Conservation (phyloP, 2,888 invertebrate genomes). For the Bembecia ichneumoniformis region DNA sequence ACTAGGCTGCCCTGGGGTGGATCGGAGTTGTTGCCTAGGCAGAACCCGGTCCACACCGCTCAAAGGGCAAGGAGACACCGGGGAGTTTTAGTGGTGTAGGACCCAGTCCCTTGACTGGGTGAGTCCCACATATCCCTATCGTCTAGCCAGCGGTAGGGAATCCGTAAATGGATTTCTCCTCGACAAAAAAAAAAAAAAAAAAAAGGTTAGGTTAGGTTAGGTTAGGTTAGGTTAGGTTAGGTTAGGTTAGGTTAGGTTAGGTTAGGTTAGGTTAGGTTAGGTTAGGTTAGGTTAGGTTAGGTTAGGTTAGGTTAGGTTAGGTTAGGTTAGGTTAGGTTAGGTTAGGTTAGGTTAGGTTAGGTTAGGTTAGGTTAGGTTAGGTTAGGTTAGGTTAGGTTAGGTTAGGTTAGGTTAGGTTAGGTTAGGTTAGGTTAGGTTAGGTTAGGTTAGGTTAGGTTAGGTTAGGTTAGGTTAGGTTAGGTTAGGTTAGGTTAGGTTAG, state of each 20-base stretch:
- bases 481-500: slow-evolving; percentile 9
- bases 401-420: slow-evolving; percentile 2
- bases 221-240: slow-evolving; percentile 6
- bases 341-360: slow-evolving; percentile 2
- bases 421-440: slow-evolving; percentile 2
- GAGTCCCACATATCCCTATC: no score
- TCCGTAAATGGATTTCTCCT: no score
- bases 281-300: slow-evolving; percentile 2
- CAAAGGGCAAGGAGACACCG: no score
- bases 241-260: slow-evolving; percentile 8
- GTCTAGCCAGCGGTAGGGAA: no score
- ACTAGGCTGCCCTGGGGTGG: no score
- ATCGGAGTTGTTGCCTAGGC: no score
- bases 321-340: slow-evolving; percentile 2
- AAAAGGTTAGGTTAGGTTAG: slow-evolving; percentile 3
- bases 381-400: slow-evolving; percentile 2
- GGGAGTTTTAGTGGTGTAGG: no score
- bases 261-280: slow-evolving; percentile 2
- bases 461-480: slow-evolving; percentile 4
- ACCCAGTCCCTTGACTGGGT: no score
- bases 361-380: slow-evolving; percentile 2
- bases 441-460: slow-evolving; percentile 2
- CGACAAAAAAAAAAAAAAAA: no score
- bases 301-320: slow-evolving; percentile 2
- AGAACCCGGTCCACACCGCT: no score